phyloP scores from a whole-genome alignment of 2,113 vertebrate species.

The Bos javanicus region DNA sequence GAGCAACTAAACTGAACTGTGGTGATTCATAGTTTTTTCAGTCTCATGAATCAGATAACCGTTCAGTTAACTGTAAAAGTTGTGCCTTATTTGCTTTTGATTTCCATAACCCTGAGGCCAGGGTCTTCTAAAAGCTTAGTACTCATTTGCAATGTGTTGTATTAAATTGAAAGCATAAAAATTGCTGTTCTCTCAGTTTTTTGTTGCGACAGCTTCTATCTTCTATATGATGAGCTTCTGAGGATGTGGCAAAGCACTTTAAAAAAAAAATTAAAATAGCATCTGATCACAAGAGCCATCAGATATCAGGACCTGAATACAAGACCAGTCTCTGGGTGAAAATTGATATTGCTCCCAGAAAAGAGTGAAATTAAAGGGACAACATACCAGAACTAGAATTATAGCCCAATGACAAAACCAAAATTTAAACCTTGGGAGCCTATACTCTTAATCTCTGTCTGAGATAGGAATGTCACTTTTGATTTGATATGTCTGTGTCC shows the following conservation, averaged over 20 bases:
- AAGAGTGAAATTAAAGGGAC: not conserved
- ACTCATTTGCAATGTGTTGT: not conserved
- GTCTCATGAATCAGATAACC: not conserved
- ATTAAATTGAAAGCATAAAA: not conserved
- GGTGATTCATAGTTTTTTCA: not conserved
- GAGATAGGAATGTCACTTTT: slow-evolving; percentile 17
- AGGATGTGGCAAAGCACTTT: not conserved
- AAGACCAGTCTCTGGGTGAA: not conserved
- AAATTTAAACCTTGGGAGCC: not conserved
- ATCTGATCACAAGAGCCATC: not conserved
- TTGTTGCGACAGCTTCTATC: not conserved
- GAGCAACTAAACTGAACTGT: not conserved
- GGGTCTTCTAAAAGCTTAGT: not conserved
- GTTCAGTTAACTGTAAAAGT: not conserved
- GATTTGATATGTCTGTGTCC: not conserved
- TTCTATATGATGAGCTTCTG: not conserved
- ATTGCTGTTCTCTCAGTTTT: not conserved
- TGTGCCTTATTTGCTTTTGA: not conserved
- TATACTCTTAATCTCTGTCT: not conserved
- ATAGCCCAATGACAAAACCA: not conserved
- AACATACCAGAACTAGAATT: not conserved
- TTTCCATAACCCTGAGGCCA: not conserved
- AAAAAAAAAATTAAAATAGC: not conserved
- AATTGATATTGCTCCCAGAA: not conserved
- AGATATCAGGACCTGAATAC: not conserved